Evolutionary conservation across 2,888 invertebrate species (phyloP).

Genomic region (Antheraea yamamai): DNA sequence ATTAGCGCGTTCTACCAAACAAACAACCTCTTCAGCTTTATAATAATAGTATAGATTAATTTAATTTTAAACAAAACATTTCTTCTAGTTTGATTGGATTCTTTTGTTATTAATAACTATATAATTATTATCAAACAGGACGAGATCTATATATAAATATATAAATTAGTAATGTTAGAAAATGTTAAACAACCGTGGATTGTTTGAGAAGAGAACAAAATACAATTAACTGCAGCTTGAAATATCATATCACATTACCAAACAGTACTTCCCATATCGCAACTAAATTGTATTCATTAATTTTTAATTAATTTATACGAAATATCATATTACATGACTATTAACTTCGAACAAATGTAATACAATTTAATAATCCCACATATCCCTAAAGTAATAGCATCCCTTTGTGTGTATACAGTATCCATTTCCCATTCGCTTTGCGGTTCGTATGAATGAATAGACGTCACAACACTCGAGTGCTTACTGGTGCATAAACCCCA

Average conservation of each 20-base stretch:
- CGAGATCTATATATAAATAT: too few species aligned
- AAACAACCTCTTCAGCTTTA: too few species aligned
- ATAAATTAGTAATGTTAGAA: background rate
- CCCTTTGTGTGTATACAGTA: slow-evolving; percentile 77
- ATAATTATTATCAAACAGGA: too few species aligned
- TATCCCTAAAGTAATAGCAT: slow-evolving; percentile 79
- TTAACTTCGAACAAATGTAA: slow-evolving; percentile 57
- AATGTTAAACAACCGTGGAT: background rate
- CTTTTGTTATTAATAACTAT: too few species aligned
- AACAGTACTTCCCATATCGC: slow-evolving; percentile 13
- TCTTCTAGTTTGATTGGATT: too few species aligned
- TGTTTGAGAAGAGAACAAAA: background rate
- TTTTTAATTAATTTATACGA: slow-evolving; percentile 37
- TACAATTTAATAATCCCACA: slow-evolving; percentile 81
- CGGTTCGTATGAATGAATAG: slow-evolving; percentile 65
- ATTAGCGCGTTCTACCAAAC: too few species aligned
- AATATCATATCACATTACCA: slow-evolving; percentile 15
- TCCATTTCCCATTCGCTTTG: slow-evolving; percentile 69
- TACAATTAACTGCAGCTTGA: background rate
- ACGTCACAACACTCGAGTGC: slow-evolving; percentile 73
- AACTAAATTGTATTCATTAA: slow-evolving; percentile 27
- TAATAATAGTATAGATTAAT: too few species aligned
- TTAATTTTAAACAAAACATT: too few species aligned
- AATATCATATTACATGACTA: slow-evolving; percentile 47
- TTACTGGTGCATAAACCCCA: slow-evolving; percentile 61